Evolutionary conservation across 1,140 invertebrate genomes (phyloP).

Genomic region (Euschistus heros): DNA sequence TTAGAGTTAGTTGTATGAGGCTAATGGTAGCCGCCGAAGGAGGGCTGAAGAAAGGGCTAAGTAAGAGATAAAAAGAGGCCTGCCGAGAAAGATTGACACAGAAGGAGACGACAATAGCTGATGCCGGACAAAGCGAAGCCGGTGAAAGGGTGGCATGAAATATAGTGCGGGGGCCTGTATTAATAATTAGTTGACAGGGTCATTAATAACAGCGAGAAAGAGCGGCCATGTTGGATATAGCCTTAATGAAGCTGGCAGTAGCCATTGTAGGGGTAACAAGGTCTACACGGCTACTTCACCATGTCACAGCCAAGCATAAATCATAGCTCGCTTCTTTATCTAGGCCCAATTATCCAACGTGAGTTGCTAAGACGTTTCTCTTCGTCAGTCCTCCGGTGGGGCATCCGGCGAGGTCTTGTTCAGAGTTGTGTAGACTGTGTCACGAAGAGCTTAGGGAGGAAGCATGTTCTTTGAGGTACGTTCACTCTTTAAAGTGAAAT

Average conservation of each 20-base stretch:
- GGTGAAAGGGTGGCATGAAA: constrained; percentile 9
- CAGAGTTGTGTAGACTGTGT: too few relatives aligned
- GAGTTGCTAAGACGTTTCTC: too few relatives aligned
- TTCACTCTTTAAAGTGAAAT: too few relatives aligned
- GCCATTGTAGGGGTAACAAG: constrained; percentile 3
- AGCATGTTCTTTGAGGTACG: too few relatives aligned
- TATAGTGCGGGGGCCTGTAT: constrained; percentile 13
- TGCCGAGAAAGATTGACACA: not conserved
- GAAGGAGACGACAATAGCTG: not conserved
- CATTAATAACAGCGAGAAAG: constrained; percentile 11
- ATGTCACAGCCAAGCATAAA: constrained; percentile 6
- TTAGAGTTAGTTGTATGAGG: not conserved
- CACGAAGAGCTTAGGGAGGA: too few relatives aligned
- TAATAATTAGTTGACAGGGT: constrained; percentile 15
- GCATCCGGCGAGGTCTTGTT: too few relatives aligned
- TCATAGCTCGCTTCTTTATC: not conserved
- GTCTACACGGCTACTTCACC: constrained; percentile 11
- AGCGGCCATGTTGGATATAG: constrained; percentile 11
- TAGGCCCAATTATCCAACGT: too few relatives aligned
- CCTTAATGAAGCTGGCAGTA: not conserved
- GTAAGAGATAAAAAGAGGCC: constrained; percentile 15
- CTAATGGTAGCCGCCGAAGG: not conserved
- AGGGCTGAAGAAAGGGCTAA: not conserved
- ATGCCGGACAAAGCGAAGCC: not conserved
- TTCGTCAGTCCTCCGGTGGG: not conserved